Conservation (phyloP, 2,797 vertebrate species). For the Hippocampus kuda region DNA sequence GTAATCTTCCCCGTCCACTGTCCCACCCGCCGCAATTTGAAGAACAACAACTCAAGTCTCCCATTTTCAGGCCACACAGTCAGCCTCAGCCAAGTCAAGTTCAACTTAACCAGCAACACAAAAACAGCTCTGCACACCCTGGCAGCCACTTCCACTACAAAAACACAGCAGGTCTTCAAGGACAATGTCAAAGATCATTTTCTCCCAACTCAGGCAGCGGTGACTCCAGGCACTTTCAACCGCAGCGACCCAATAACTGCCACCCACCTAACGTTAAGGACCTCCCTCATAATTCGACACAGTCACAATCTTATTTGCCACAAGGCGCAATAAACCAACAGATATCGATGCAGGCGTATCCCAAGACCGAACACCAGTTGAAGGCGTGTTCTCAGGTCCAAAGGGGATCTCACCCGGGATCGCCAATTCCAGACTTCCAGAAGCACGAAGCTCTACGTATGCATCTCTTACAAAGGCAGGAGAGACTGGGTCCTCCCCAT, state of each 20-base stretch:
- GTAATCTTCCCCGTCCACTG: slow-evolving; percentile 56
- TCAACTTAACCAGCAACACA: slow-evolving; percentile 44
- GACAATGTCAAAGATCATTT: slow-evolving; percentile 59
- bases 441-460: slow-evolving; percentile 82
- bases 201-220: slow-evolving; percentile 60
- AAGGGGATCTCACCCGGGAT: slow-evolving; percentile 58
- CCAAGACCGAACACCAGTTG: slow-evolving; percentile 61
- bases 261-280: slow-evolving; percentile 55
- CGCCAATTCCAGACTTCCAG: slow-evolving; percentile 68
- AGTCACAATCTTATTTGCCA: slow-evolving; percentile 63
- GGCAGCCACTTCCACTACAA: slow-evolving; percentile 50
- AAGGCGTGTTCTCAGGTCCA: slow-evolving; percentile 60
- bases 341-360: slow-evolving; percentile 45
- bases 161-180: slow-evolving; percentile 42
- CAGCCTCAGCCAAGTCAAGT: slow-evolving; percentile 54
- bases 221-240: slow-evolving; percentile 67
- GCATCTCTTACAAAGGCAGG: slow-evolving; percentile 84
- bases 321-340: slow-evolving; percentile 65
- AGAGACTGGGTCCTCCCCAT: slow-evolving; percentile 71
- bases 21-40: slow-evolving; percentile 64
- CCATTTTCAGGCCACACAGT: slow-evolving; percentile 61
- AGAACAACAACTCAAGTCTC: slow-evolving; percentile 63
- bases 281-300: slow-evolving; percentile 52
- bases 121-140: slow-evolving; percentile 50
- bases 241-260: slow-evolving; percentile 58